These are phyloP conservation scores for Frankliniella fusca DNA, from an alignment of 2,888 invertebrate species.

Conservation along the genomic window DNA sequence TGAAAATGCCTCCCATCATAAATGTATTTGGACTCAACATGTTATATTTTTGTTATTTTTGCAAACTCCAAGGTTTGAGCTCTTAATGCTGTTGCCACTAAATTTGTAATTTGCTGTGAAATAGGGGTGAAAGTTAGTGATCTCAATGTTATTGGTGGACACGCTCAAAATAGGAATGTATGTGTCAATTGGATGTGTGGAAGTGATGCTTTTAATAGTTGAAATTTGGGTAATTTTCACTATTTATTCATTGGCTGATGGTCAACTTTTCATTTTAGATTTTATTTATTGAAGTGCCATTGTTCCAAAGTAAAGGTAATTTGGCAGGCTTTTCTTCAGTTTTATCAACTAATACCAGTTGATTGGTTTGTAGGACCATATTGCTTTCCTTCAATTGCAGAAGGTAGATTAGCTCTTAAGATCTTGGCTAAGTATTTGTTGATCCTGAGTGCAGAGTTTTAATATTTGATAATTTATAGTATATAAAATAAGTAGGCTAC, in stretches of 20 bases:
- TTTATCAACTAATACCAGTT: background rate
- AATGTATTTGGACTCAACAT: no score
- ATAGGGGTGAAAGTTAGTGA: background rate
- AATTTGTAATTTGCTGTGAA: background rate
- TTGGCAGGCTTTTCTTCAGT: conserved; percentile 22
- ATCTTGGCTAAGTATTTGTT: background rate
- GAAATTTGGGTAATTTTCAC: background rate
- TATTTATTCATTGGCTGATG: background rate
- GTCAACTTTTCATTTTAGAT: conserved; percentile 19
- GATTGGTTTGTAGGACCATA: background rate
- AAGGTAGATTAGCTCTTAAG: background rate
- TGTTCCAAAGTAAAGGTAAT: conserved; percentile 17
- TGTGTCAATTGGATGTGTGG: conserved; percentile 1
- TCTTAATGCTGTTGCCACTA: no score
- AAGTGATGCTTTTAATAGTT: background rate
- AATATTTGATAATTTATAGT: background rate
- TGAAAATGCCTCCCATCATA: no score
- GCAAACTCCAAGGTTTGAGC: no score
- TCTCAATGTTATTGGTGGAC: conserved; percentile 1
- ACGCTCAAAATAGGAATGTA: conserved; percentile 10
- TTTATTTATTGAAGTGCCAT: conserved; percentile 21
- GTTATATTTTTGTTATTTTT: no score
- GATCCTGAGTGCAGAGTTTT: conserved; percentile 12
- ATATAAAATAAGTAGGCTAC: background rate
- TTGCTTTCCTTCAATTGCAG: background rate